These are phyloP conservation scores for Puma concolor DNA, from an alignment of 2,113 vertebrate species.

Conservation along the genomic window DNA sequence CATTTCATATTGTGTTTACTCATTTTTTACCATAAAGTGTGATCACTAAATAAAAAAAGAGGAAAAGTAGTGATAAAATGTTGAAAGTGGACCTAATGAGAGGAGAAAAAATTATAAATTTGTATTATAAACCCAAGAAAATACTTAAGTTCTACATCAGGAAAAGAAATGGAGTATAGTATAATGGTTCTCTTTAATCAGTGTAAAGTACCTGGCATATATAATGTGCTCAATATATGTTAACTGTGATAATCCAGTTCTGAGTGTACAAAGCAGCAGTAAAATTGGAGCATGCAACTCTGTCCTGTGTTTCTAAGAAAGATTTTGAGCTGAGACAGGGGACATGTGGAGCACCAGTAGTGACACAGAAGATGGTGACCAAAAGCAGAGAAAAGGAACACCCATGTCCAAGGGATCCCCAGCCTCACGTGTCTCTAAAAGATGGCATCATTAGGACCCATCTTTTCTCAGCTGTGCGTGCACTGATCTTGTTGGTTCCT, in stretches of 20 bases:
- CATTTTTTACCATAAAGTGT: background rate
- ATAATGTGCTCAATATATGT: background rate
- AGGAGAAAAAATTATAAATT: background rate
- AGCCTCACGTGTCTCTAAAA: background rate
- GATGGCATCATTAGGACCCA: background rate
- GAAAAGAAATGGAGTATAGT: background rate
- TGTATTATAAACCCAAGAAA: slow-evolving; percentile 1
- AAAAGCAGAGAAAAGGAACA: background rate
- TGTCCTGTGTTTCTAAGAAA: background rate
- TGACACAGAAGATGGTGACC: background rate
- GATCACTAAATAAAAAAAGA: background rate
- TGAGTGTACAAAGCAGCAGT: background rate
- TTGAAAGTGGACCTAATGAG: background rate
- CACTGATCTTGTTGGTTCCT: background rate
- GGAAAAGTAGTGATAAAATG: background rate
- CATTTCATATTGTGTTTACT: slow-evolving; percentile 16
- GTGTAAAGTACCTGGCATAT: background rate
- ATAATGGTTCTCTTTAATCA: background rate
- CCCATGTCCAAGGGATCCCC: background rate
- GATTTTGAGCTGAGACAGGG: background rate
- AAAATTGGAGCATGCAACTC: background rate
- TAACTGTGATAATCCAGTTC: background rate
- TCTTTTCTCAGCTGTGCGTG: background rate
- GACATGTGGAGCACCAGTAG: background rate
- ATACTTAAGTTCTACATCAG: slow-evolving; percentile 28